A percentile compares a stretch with the other conserved stretches of the same genome.
These are phyloP conservation scores for Athalia circularis DNA, from an alignment of 2,888 invertebrate genomes.

Conservation along the genomic window DNA sequence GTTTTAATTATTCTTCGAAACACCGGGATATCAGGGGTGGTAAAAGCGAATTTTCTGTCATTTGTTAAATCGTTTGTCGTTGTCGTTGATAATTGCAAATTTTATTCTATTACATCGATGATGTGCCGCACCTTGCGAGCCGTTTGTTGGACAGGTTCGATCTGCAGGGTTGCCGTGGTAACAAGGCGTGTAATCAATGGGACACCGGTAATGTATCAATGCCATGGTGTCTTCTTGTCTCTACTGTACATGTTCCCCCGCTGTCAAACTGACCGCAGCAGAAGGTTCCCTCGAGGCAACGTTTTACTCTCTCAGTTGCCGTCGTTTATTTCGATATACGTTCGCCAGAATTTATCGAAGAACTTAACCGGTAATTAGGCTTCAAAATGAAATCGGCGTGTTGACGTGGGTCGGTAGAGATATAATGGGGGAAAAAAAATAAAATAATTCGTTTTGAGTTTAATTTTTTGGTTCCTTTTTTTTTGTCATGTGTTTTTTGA, in stretches of 20 bases:
- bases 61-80: no score
- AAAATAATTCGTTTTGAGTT: no score
- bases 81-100: conserved; percentile 11
- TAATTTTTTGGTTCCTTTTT: no score
- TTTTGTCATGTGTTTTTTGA: no score
- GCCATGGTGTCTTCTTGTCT: conserved; percentile 35
- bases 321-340: not conserved
- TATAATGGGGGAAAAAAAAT: no score
- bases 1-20: no score
- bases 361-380: no score
- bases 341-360: no score
- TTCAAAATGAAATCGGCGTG: no score
- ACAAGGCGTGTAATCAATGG: conserved; percentile 43
- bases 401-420: no score
- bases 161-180: conserved; percentile 1
- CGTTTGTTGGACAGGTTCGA: not conserved
- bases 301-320: not conserved
- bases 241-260: not conserved
- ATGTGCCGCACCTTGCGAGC: not conserved
- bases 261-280: not conserved
- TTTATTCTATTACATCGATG: conserved; percentile 9
- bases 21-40: no score
- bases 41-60: no score
- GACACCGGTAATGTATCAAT: conserved; percentile 30
- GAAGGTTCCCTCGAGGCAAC: not conserved